Evolutionary conservation across 1,140 invertebrate species (phyloP), one percentile per base, ranked within the genome.

Genomic region (Bombus difficillimus): DNA sequence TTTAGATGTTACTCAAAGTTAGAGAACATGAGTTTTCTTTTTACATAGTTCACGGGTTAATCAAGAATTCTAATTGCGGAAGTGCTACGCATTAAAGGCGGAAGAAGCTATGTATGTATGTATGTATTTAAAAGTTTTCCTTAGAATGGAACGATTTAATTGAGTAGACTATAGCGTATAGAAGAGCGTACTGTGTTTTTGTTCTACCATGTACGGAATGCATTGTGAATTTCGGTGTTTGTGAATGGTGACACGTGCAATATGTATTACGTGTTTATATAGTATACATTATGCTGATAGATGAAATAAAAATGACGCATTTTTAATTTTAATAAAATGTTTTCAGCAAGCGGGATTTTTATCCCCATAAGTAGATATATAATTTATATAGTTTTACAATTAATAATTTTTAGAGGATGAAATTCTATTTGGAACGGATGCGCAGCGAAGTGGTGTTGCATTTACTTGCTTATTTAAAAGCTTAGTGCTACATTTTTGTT

Each of bases 161-260:
- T 10, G 53, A 76, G 37, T 25, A 18, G 13, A 39, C 25, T 57
- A 37, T 76, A 59, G 13, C 4, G 3, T 39, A 15, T 34, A 74
- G 8, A 34, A 5, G 22, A 15, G 32, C 2, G 37, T 25, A n/a
- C n/a, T n/a, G 22, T 22, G 9, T 10, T 34, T 76, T 53, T n/a
- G 34, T 62, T 39, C 13, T 39, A 25, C 34, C 59, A 62, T 39
- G 34, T 34, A 8, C 15, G 34, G 53, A 62, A 76, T 76, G 74
- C 8, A 62, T 59, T 53, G 25, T 59, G 74, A 59, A 76, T 59
- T 75, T 76, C 34, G 53, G 32, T 76, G 74, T 62, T 62, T 76
- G 25, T 62, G 74, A 76, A 62, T n/a, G 53, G 43, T 34, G 34
- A 37, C 34, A n/a, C 25, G 25, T 6, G 25, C 32, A 41, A n/a